Conservation (phyloP, 2,888 invertebrate species). For the Unio delphinus region DNA sequence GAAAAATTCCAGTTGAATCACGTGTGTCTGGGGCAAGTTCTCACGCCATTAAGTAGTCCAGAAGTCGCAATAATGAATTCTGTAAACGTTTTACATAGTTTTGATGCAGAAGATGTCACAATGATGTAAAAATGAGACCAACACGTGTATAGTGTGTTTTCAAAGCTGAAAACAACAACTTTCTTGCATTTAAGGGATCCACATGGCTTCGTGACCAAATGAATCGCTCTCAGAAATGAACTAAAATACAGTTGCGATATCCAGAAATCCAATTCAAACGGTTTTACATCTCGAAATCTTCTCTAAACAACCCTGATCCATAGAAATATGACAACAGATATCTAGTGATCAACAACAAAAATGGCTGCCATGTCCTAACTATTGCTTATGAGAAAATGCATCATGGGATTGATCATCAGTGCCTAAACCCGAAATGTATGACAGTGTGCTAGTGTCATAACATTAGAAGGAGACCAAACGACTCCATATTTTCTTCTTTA, state of each 20-base stretch:
- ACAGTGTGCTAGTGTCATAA: too few species aligned
- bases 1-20: constrained; percentile 56
- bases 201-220: too few species aligned
- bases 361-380: constrained; percentile 49
- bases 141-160: too few species aligned
- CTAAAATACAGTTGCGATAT: too few species aligned
- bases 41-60: constrained; percentile 34
- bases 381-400: constrained; percentile 26
- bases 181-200: too few species aligned
- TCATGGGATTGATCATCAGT: constrained; percentile 32
- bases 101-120: not conserved
- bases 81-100: not conserved
- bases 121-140: not conserved
- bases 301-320: not conserved
- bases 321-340: constrained; percentile 5
- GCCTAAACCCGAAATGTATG: not conserved
- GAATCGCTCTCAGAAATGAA: too few species aligned
- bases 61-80: constrained; percentile 15
- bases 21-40: constrained; percentile 41
- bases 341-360: constrained; percentile 39
- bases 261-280: too few species aligned
- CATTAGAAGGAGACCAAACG: not conserved
- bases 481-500: too few species aligned
- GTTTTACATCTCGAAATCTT: too few species aligned
- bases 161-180: too few species aligned